Evolutionary conservation across 2,797 vertebrate genomes (phyloP).

Genomic region (Neosilurus hyrtlii): DNA sequence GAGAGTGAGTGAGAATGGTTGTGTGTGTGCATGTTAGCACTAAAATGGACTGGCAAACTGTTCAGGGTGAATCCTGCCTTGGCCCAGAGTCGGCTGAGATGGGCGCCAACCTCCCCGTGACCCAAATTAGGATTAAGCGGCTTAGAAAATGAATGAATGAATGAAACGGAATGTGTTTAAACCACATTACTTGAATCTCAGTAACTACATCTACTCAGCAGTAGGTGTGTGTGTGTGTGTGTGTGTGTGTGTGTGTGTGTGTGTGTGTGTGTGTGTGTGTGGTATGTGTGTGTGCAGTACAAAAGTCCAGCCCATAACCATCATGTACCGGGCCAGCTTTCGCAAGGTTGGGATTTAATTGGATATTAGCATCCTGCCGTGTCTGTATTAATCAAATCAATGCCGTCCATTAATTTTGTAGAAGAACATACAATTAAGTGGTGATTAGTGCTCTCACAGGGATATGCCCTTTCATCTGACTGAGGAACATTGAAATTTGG

Average conservation of each 20-base stretch:
- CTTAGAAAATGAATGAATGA: too few relatives aligned
- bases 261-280: conserved; percentile 25
- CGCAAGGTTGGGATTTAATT: conserved; percentile 72
- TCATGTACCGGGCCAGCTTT: conserved; percentile 35
- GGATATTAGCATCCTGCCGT: conserved; percentile 80
- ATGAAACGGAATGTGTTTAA: neutral
- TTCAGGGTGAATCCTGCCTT: too few relatives aligned
- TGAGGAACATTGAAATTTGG: conserved; percentile 81
- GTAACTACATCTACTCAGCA: neutral
- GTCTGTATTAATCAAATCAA: conserved; percentile 82
- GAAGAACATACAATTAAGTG: conserved; percentile 84
- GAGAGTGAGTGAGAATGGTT: too few relatives aligned
- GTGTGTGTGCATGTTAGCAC: too few relatives aligned
- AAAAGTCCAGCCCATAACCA: conserved; percentile 21
- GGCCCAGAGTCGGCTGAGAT: too few relatives aligned
- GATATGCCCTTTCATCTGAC: conserved; percentile 79
- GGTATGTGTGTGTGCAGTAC: conserved; percentile 25
- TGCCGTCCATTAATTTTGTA: conserved; percentile 81
- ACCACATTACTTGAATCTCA: neutral
- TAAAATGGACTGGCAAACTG: too few relatives aligned
- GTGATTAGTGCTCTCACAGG: conserved; percentile 76
- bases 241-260: conserved; percentile 36
- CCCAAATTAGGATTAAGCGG: too few relatives aligned
- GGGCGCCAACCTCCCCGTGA: too few relatives aligned
- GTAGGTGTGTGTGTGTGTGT: conserved; percentile 37